These are phyloP conservation scores for Oceanodroma leucorhoa DNA, from an alignment of 2,797 vertebrate species.

Conservation along the genomic window DNA sequence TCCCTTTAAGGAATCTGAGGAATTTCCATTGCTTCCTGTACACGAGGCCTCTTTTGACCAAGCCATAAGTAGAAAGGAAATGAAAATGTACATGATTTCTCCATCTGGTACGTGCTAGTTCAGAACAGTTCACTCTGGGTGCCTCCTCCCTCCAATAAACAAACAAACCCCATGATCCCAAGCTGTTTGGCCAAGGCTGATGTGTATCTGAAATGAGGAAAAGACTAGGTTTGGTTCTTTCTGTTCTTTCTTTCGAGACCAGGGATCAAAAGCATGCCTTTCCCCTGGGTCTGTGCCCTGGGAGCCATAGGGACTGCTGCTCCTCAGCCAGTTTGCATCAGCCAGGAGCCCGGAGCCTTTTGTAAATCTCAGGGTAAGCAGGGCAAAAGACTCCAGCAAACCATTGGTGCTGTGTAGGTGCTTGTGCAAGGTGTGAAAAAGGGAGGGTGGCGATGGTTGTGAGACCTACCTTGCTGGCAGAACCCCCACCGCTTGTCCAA, in stretches of 20 bases:
- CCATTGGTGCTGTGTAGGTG: fast-evolving
- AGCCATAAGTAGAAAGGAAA: constrained; percentile 65
- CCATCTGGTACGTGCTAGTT: constrained; percentile 22
- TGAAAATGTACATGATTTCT: constrained; percentile 48
- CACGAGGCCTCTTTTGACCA: constrained; percentile 53
- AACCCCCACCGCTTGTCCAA: not conserved
- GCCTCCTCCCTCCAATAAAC: constrained; percentile 19
- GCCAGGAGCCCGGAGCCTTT: not conserved
- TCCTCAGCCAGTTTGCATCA: not conserved
- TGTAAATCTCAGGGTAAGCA: not conserved
- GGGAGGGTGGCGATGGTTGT: fast-evolving
- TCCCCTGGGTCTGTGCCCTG: not conserved
- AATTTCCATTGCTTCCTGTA: constrained; percentile 74
- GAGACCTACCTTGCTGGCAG: not conserved
- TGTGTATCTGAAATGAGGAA: not conserved
- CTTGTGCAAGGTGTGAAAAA: not conserved
- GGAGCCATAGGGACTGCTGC: not conserved
- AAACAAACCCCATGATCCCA: constrained; percentile 10
- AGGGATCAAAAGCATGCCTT: constrained; percentile 4
- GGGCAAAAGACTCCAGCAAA: not conserved
- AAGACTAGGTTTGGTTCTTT: not conserved
- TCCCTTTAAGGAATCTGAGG: constrained; percentile 64
- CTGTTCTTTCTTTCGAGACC: not conserved
- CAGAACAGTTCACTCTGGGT: not conserved
- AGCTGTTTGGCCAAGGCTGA: not conserved